Evolutionary conservation across 2,113 vertebrate genomes (phyloP), one percentile per base, ranked within the genome.

Genomic region (Coryphaenoides rupestris): DNA sequence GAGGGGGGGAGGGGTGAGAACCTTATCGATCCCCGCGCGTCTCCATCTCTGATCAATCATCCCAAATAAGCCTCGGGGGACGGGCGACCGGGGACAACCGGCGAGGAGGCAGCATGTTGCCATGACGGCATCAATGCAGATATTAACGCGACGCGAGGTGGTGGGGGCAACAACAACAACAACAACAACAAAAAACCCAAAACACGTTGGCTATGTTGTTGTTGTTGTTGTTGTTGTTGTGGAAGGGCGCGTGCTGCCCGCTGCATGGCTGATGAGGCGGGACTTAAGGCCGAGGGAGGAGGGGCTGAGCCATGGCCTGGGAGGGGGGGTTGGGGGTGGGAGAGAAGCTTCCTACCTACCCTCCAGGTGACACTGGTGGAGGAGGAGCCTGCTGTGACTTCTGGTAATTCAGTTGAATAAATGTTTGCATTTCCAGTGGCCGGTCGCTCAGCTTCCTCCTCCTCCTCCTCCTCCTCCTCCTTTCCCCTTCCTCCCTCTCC

Each of bases 401-500:
- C 72, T 76, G 80, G 83, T 88, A 85, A 90, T 88, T 89, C 81
- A 91, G 81, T 86, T 89, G 83, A 89, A 88, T 88, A 88, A 89
- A 87, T 86, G 83, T 87, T 86, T 84, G 70, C 62, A 63, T 75
- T 86, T 88, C 77, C 83, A 84, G 79, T 73, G 72, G 78, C 65
- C 58, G n/a, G 81, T 65, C 58, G 69, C 76, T 62, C 68, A 75
- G 82, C 84, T 78, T 82, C 82, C 49, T 22, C 77, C 33, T 40
- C 33, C 33, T 10, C 33, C 28, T 33, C 28, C 28, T 33, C 28
- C 3, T 33, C 28, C 33, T 9, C 33, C 33, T 40, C 33, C 33
- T n/a, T n/a, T n/a, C n/a, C n/a, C n/a, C n/a, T n/a, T 40, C 33
- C 33, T 9, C 33, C 33, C 10, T 9, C 28, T 33, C 28, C 28